Base-by-base conservation (phyloP, 2,888 invertebrate species). In the Cerastoderma edule region DNA sequence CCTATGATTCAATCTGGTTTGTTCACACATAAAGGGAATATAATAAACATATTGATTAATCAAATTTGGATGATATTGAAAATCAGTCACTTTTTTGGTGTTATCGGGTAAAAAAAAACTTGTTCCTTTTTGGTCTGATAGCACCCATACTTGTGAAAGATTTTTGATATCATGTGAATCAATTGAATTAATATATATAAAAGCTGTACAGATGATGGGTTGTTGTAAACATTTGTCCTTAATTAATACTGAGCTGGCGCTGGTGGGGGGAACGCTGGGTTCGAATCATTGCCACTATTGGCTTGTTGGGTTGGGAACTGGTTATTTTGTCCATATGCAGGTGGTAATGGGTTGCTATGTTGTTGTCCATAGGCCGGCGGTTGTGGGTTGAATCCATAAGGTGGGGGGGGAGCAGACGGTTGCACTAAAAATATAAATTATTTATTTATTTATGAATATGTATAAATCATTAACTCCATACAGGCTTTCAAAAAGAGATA, bases 251-350 rank as follows among this genome's bases (percentile, higher is more conserved):
- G 10, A 28, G 4, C 4, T 54, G 54, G 24, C 33, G 57, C 8
- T n/a, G 60, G 60, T 4, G 60, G 60, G 35, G 60, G 39, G 30
- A n/a, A 57, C 19, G 57, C 57, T n/a, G 57, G 57, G 22, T 57
- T 33, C 33, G 57, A 33, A n/a, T 30, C 33, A 22, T 57, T 57
- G 16, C 32, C 57, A 50, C 50, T 24, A 5, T 22, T 22, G 32
- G 30, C 33, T 32, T 16, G 57, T 57, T 16, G 57, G 19, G 50
- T 27, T 27, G 28, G 13, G 54, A 28, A 22, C 54, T 54, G 54
- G 28, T 8, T 16, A 13, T 28, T 16, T 19, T 60, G 32, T 60
- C 19, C 35, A 2, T 16, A 6, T 16, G n/a, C 16, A 19, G 30
- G 57, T 27, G n/a, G n/a, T 6, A 10, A 24, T 32, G 32, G 30